A percentile compares a stretch with the other conserved stretches of the same genome.
phyloP scores from a whole-genome alignment of 2,888 invertebrate species.

The Smittia aterrima region DNA sequence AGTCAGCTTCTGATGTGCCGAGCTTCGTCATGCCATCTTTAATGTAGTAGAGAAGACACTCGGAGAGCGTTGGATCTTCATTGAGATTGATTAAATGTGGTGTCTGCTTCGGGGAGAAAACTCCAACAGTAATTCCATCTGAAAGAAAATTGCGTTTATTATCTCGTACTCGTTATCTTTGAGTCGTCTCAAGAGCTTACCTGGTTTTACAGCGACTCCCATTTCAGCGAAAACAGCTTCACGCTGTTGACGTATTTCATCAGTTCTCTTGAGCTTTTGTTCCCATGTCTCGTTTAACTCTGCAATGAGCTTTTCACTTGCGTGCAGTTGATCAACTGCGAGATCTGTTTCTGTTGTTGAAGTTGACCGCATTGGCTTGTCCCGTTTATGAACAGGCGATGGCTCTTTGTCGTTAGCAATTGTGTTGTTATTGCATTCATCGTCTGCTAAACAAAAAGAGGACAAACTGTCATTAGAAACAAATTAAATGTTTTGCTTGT shows the following conservation, averaged over 20 bases:
- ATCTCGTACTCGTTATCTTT: neutral
- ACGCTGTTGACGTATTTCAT: constrained; percentile 89
- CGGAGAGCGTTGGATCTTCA: constrained; percentile 98
- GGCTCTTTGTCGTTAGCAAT: constrained; percentile 54
- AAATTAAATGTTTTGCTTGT: constrained; percentile 41
- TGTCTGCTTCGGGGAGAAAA: constrained; percentile 98
- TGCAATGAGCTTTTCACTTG: constrained; percentile 98
- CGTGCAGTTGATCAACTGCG: constrained; percentile 95
- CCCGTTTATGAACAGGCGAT: constrained; percentile 53
- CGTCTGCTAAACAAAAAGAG: constrained; percentile 51
- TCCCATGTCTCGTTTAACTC: constrained; percentile 99
- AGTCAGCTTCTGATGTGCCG: constrained; percentile 84
- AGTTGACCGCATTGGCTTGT: constrained; percentile 52
- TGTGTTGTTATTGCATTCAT: constrained; percentile 60
- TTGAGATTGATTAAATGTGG: constrained; percentile 98
- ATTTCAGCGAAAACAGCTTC: constrained; percentile 97
- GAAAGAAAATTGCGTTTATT: constrained; percentile 55
- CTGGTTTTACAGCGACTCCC: constrained; percentile 87
- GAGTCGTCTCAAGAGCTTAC: neutral
- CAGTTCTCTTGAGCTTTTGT: constrained; percentile 95
- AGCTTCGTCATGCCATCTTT: constrained; percentile 89
- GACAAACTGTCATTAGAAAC: neutral
- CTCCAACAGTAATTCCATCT: constrained; percentile 95
- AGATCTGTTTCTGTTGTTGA: constrained; percentile 91
- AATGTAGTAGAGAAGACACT: constrained; percentile 97